phyloP scores from a whole-genome alignment of 2,888 invertebrate species.

The Alloscopus bannaensis region DNA sequence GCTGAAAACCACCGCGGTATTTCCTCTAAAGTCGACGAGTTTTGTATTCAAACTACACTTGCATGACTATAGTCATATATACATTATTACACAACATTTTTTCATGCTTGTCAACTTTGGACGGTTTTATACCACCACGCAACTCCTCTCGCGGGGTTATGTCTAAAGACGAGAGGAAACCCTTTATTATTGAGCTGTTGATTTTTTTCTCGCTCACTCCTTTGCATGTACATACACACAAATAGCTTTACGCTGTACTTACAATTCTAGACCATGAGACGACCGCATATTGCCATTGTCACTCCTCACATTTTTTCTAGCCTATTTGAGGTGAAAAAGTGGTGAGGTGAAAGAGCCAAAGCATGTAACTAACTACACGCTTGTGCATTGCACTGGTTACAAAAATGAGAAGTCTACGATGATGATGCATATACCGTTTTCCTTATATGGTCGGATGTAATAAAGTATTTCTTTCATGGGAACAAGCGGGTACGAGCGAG shows the following conservation, averaged over 20 bases:
- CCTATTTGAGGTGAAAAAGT: slow-evolving; percentile 20
- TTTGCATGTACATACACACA: too few relatives aligned
- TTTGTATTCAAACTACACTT: background rate
- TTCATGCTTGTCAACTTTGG: slow-evolving; percentile 15
- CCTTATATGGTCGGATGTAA: slow-evolving; percentile 43
- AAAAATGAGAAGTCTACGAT: slow-evolving; percentile 1
- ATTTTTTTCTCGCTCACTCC: background rate
- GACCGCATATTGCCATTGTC: background rate
- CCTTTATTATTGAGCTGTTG: slow-evolving; percentile 28
- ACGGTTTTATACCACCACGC: slow-evolving; percentile 10
- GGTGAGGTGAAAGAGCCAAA: slow-evolving; percentile 2
- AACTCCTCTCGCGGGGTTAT: too few relatives aligned
- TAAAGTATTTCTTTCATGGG: slow-evolving; percentile 3
- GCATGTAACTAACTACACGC: too few relatives aligned
- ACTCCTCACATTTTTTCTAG: background rate
- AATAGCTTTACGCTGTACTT: too few relatives aligned
- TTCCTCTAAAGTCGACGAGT: too few relatives aligned
- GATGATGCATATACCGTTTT: slow-evolving; percentile 55
- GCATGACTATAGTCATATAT: background rate
- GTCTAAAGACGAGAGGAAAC: slow-evolving; percentile 39
- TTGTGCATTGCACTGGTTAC: background rate
- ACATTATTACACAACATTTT: background rate
- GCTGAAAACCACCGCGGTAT: too few relatives aligned
- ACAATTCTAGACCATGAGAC: slow-evolving; percentile 8
- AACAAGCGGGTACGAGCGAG: background rate